phyloP scores from a whole-genome alignment of 2,888 invertebrate genomes.

The Oscheius sp. region DNA sequence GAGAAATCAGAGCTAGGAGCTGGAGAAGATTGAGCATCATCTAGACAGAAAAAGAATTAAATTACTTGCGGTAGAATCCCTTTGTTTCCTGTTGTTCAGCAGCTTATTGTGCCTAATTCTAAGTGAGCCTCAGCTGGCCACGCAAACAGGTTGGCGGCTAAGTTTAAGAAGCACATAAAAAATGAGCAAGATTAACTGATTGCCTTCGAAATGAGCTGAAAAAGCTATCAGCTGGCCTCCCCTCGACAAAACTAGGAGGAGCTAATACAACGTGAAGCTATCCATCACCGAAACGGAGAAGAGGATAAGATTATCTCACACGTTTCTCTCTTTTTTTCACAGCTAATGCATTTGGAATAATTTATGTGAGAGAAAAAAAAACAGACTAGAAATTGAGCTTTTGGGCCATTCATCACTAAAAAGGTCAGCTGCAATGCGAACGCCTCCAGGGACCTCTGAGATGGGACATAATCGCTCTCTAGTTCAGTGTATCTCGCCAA shows the following conservation, averaged over 20 bases:
- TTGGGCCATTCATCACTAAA: conserved; percentile 16
- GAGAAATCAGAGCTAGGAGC: too few relatives aligned
- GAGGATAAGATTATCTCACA: background rate
- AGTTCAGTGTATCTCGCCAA: background rate
- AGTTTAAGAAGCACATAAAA: too few relatives aligned
- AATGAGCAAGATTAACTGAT: too few relatives aligned
- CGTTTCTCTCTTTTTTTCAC: background rate
- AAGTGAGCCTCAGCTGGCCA: too few relatives aligned
- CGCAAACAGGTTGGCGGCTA: too few relatives aligned
- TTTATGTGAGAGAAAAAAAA: background rate
- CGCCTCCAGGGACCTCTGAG: background rate
- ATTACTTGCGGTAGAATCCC: too few relatives aligned
- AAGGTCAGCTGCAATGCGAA: conserved; percentile 18
- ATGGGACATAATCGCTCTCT: conserved; percentile 13
- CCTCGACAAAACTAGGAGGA: background rate
- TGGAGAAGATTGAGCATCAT: too few relatives aligned
- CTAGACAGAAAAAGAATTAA: background rate
- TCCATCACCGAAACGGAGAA: background rate
- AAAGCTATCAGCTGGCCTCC: conserved; percentile 23
- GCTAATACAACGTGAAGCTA: background rate
- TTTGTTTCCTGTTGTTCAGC: too few relatives aligned
- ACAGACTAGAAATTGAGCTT: background rate
- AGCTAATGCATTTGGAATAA: background rate
- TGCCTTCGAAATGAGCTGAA: too few relatives aligned
- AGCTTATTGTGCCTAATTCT: too few relatives aligned